These are phyloP conservation scores for Apamea anceps DNA, from an alignment of 2,888 invertebrate species.

Conservation along the genomic window DNA sequence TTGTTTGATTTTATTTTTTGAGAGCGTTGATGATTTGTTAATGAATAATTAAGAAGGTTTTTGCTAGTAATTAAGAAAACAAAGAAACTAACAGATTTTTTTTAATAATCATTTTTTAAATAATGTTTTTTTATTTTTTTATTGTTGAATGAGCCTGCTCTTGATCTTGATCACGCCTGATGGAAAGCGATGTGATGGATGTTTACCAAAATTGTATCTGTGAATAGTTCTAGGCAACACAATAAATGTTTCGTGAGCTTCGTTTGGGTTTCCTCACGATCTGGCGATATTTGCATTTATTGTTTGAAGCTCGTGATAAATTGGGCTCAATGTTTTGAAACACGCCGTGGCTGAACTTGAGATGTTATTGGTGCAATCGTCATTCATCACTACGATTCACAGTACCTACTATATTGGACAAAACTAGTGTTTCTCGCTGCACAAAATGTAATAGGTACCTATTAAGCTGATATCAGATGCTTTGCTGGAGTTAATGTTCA, in stretches of 20 bases:
- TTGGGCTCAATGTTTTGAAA: conserved; percentile 48
- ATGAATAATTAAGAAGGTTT: too few species aligned
- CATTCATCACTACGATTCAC: conserved; percentile 1
- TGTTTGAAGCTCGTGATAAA: conserved; percentile 54
- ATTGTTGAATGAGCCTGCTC: too few species aligned
- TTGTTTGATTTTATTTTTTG: neutral
- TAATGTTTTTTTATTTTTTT: too few species aligned
- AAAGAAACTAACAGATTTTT: too few species aligned
- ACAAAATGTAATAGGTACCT: neutral
- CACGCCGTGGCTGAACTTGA: neutral
- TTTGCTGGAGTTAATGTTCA: neutral
- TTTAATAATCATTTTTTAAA: too few species aligned
- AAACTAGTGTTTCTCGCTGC: neutral
- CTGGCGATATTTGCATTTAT: conserved; percentile 46
- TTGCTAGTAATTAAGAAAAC: neutral
- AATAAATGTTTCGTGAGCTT: conserved; percentile 25
- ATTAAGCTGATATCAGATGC: neutral
- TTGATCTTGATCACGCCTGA: too few species aligned
- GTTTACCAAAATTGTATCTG: neutral
- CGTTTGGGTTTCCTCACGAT: conserved; percentile 32
- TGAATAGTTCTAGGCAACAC: neutral
- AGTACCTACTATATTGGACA: neutral
- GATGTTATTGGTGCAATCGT: conserved; percentile 24
- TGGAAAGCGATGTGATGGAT: too few species aligned
- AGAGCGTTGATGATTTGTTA: neutral